Percentiles rank a stretch among this genome's conserved stretches.
Evolutionary conservation across 2,797 vertebrate genomes (phyloP).

Genomic region (Lacerta viridis): DNA sequence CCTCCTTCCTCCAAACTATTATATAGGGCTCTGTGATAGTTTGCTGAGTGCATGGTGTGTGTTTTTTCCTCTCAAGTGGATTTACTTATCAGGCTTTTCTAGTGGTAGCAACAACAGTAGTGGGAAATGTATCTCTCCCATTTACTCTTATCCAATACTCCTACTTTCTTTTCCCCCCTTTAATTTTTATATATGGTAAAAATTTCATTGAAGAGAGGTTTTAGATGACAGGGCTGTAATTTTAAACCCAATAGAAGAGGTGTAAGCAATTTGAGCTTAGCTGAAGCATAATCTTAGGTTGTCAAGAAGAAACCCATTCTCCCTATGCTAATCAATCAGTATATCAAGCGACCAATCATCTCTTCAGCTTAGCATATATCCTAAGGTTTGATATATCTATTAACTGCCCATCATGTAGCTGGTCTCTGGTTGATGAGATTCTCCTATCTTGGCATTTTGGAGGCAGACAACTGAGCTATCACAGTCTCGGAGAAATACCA

Average conservation of each 20-base stretch:
- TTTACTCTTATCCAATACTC: slow-evolving; percentile 83
- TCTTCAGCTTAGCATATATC: slow-evolving; percentile 94
- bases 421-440: slow-evolving; percentile 90
- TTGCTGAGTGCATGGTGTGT: slow-evolving; percentile 71
- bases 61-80: slow-evolving; percentile 67
- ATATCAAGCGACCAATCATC: slow-evolving; percentile 92
- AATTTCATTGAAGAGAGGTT: slow-evolving; percentile 94
- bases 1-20: slow-evolving; percentile 50
- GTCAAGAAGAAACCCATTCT: slow-evolving; percentile 95
- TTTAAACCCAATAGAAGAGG: slow-evolving; percentile 94
- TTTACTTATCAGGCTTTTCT: slow-evolving; percentile 84
- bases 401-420: slow-evolving; percentile 93
- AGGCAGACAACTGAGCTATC: slow-evolving; percentile 96
- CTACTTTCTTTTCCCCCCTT: slow-evolving; percentile 86
- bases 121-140: slow-evolving; percentile 83
- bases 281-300: slow-evolving; percentile 97
- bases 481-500: slow-evolving; percentile 95
- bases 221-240: slow-evolving; percentile 98
- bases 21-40: slow-evolving; percentile 65
- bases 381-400: slow-evolving; percentile 98
- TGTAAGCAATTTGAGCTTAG: slow-evolving; percentile 94
- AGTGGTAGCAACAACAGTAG: slow-evolving; percentile 76
- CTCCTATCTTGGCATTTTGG: slow-evolving; percentile 94
- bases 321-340: slow-evolving; percentile 98
- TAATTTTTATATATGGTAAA: slow-evolving; percentile 99